Conservation (phyloP, 2,113 vertebrate species). For the Petrocephalus zakoni region DNA sequence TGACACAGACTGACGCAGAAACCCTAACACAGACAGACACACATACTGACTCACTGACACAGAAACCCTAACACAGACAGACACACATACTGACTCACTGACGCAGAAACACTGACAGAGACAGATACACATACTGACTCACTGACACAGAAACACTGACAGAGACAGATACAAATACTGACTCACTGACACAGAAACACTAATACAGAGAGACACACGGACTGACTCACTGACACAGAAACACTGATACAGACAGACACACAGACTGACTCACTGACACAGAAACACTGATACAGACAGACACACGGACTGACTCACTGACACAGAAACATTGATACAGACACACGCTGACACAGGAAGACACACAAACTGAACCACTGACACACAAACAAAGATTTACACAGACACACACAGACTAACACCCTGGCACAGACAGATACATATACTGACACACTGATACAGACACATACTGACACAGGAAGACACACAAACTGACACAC, state of each 20-base stretch:
- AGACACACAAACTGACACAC: background rate
- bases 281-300: no score
- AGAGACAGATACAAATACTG: background rate
- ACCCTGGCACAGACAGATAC: background rate
- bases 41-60: background rate
- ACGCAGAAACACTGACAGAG: background rate
- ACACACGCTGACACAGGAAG: no score
- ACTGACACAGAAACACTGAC: background rate
- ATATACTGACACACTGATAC: background rate
- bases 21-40: background rate
- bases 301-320: no score
- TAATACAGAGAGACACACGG: background rate
- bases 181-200: no score
- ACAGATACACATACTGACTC: background rate
- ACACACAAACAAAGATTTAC: background rate
- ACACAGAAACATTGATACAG: no score
- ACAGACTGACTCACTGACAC: background rate
- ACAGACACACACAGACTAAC: background rate
- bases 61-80: background rate
- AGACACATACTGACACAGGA: no score
- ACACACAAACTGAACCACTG: no score
- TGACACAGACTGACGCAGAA: background rate
- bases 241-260: background rate
- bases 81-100: no score
- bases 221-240: background rate